These are phyloP conservation scores for Deilephila porcellus DNA, from an alignment of 2,888 invertebrate genomes.

Conservation along the genomic window DNA sequence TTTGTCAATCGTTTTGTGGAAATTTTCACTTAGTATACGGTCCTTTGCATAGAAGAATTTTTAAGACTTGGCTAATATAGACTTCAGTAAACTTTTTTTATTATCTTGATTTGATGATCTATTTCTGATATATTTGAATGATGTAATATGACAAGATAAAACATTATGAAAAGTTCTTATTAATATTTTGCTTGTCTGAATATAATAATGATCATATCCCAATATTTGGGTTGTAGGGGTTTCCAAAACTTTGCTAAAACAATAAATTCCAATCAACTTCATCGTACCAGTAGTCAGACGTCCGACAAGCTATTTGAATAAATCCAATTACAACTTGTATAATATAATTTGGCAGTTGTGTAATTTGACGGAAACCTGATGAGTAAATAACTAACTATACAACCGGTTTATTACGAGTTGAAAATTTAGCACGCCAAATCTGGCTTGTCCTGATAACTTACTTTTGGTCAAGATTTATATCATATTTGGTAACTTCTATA, in stretches of 20 bases:
- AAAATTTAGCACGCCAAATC: not conserved
- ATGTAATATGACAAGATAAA: no score
- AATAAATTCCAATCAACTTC: not conserved
- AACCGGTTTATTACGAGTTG: conserved; percentile 19
- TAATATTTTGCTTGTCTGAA: no score
- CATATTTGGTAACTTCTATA: no score
- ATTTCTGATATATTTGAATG: no score
- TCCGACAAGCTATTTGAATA: not conserved
- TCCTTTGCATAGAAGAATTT: no score
- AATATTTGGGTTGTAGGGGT: not conserved
- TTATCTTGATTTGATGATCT: no score
- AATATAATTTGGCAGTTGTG: conserved; percentile 8
- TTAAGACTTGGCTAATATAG: no score
- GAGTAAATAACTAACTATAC: not conserved
- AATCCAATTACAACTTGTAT: conserved; percentile 30
- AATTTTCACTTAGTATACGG: no score
- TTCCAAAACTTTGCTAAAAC: not conserved
- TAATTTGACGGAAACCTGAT: conserved; percentile 13
- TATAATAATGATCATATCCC: no score
- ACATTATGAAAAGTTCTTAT: no score
- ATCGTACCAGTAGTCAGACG: not conserved
- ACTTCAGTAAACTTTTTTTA: no score
- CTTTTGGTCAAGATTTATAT: conserved; percentile 8
- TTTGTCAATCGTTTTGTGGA: no score
- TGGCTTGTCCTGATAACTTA: conserved; percentile 7